phyloP scores from a whole-genome alignment of 1,140 invertebrate species.

The Hylyphantes graminicola region DNA sequence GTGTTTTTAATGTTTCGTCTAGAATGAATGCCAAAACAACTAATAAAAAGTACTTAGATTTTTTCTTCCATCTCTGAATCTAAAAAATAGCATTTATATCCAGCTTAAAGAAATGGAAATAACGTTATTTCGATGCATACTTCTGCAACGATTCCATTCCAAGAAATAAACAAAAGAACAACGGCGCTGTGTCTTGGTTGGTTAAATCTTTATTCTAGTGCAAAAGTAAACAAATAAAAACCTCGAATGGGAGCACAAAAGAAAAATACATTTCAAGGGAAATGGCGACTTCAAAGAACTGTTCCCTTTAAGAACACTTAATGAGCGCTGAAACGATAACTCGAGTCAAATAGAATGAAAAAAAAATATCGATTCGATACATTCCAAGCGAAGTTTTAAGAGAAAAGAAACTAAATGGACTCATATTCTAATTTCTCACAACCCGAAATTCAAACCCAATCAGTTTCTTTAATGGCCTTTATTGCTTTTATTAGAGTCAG shows the following conservation, averaged over 20 bases:
- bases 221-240: background rate
- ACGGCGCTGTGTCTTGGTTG: conserved; percentile 11
- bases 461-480: conserved; percentile 55
- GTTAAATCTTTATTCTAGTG: conserved; percentile 33
- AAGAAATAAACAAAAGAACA: conserved; percentile 5
- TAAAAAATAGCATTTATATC: background rate
- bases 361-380: conserved; percentile 41
- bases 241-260: background rate
- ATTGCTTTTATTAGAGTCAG: conserved; percentile 53
- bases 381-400: background rate
- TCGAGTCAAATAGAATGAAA: conserved; percentile 4
- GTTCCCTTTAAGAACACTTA: conserved; percentile 46
- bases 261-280: conserved; percentile 26
- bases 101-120: background rate
- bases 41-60: background rate
- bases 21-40: background rate
- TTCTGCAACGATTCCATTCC: background rate
- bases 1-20: background rate
- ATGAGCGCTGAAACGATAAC: conserved; percentile 58
- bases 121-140: background rate
- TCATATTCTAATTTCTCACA: conserved; percentile 56
- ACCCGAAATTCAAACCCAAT: conserved; percentile 58
- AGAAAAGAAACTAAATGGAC: conserved; percentile 51
- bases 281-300: conserved; percentile 34
- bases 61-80: background rate